Evolutionary conservation across 2,888 invertebrate species (phyloP), one percentile per base, ranked within the genome.

Genomic region (Pheosia tremula): DNA sequence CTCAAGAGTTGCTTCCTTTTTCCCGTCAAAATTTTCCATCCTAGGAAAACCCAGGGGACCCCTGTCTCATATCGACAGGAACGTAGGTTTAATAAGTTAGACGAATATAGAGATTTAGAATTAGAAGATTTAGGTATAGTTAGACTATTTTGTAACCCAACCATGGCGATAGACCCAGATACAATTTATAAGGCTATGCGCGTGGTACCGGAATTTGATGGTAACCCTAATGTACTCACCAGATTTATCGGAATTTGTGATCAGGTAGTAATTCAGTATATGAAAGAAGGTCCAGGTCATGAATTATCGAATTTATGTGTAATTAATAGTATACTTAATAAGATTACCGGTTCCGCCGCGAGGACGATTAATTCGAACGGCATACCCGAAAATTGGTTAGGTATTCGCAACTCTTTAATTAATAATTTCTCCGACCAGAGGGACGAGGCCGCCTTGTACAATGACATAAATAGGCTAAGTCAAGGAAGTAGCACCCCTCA

Each of bases 381-480:
- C 0, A 70, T 72, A 5, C 69, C 72, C 0, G 67, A 69, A 7
- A 66, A 39, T 57, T 74, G 71, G 69, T 6, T 39, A n/a, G 71
- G 71, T 9, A 73, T 71, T 39, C 56, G 72, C n/a, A 63, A 47
- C 39, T 57, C 66, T 5, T 47, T 78, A 11, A 68, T 74, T 38
- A 77, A 76, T 66, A 75, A 74, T 59, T 78, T 78, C 57, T 50
- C 72, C 0, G 75, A 77, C 39, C 77, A 75, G 11, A 56, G 74
- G 11, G 74, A 77, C 50, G 63, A 63, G 24, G 66, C 63, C 5
- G 61, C 41, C 6, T 8, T 41, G 7, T 41, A 41, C 8, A 41
- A 41, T 39, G 61, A 55, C 38, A 38, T 55, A 61, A n/a, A 54
- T 63, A 24, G 63, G 63, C 47, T 59, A 72, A 49, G 56, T 73